Base-by-base conservation (phyloP, 2,797 vertebrate species). In the Aldrovandia affinis region DNA sequence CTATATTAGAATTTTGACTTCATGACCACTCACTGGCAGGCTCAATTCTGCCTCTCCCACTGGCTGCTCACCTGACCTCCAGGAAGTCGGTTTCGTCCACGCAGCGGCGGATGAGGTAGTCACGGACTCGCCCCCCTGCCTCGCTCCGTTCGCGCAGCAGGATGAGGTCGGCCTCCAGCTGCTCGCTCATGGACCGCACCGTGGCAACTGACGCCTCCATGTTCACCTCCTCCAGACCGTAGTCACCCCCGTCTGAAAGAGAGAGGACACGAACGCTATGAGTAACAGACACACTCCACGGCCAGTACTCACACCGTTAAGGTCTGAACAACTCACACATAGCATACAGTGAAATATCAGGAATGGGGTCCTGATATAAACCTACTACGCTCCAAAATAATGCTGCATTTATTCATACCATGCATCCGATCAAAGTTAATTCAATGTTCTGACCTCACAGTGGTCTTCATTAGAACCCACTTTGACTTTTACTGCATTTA, bases 41-140 rank as follows among this genome's bases (percentile, higher is more conserved):
- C 33, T 20, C 39, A 47, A 0, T 20, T 1, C 87, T 18, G 0
- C 89, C 85, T 89, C 36, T 47, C 25, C 68, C 52, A 3, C 2
- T 3, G 85, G 3, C 68, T 5, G 30, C 97, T 97, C 92, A 99
- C 98, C 98, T 97, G 95, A 99, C 98, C 94, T 99, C 98, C 93
- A 99, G 94, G 95, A 99, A 99, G 95, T 99, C 98, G 85, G 98
- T 97, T 93, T 99, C 98, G 82, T 98, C 98, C 44, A 99, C 98
- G 22, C 97, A 94, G 39, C 98, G 96, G 84, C 98, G 97, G 87
- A 99, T 97, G 1, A 99, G 94, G 92, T 97, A 99, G 92, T 99
- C 98, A 0, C 96, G 95, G 47, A 99, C 98, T 33, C 96, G 95
- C 75, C 98, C 98, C 0, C 97, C 97, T 0, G 95, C 95, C 91